Evolutionary conservation across 2,888 invertebrate species (phyloP), one percentile per base, ranked within the genome.

Genomic region (Leptopilina myrica): DNA sequence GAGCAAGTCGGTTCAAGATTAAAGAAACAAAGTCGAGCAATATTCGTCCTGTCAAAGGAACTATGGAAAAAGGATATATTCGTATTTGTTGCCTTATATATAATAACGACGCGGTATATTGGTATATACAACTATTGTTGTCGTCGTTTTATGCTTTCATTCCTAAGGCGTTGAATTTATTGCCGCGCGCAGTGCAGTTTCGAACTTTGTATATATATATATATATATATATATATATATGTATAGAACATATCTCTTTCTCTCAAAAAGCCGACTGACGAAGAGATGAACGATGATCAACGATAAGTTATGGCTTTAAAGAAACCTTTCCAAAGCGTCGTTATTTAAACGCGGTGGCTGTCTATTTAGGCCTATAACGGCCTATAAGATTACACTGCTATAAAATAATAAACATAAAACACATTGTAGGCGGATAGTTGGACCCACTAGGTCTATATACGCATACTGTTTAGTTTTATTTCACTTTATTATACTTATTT

Each of bases 361-460:
- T 88, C 86, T 88, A 87, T 87, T 89, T 89, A 86, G 86, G 83
- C 80, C 86, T 86, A 49, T 49, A 86, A 87, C 85, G 85, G 84
- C 86, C 84, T 85, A 84, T 86, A 88, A 87, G 73, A 89, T 89
- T 90, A 89, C 84, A 81, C 86, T 83, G 87, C 88, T 88, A 88
- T 91, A 90, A 91, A 91, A 88, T 89, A 90, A 90, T 91, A 89
- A 91, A 89, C 88, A 84, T 90, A 88, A 90, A 90, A 87, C 85
- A 86, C 85, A 85, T 82, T 83, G 84, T 84, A 84, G 83, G 82
- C 56, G 73, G 73, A 56, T 56, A 73, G 73, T 56, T 14, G 33
- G 56, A 56, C n/a, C 73, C 6, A n/a, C 56, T 62, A 56, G 56
- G 33, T 14, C 33, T 33, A 33, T 33, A 33, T 33, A 20, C 20